Percentiles rank a stretch among this genome's conserved stretches.
These are phyloP conservation scores for Channallabes apus DNA, from an alignment of 2,797 vertebrate species.

Conservation along the genomic window DNA sequence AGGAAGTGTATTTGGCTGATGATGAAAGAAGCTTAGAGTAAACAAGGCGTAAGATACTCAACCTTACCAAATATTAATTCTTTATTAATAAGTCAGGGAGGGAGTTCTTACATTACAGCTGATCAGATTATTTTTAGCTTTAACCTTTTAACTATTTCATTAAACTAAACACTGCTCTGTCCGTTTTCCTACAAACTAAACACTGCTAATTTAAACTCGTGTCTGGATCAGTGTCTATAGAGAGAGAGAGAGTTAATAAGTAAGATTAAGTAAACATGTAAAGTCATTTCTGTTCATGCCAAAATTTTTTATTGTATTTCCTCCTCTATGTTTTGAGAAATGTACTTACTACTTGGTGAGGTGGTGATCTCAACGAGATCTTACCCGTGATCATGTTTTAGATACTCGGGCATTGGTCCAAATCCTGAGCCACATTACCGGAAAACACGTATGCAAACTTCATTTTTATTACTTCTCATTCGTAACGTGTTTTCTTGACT, in stretches of 20 bases:
- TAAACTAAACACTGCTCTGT: background rate
- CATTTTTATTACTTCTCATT: constrained; percentile 6
- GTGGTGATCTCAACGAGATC: no score
- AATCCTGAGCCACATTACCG: background rate
- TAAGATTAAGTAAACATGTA: background rate
- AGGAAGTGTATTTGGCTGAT: no score
- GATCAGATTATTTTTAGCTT: no score
- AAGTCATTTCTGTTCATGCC: background rate
- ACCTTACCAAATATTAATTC: no score
- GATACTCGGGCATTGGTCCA: background rate
- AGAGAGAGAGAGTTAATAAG: background rate
- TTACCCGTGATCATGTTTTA: background rate
- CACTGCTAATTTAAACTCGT: background rate
- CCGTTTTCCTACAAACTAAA: background rate
- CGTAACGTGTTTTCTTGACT: background rate
- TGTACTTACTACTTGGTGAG: background rate
- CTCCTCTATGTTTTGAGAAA: background rate
- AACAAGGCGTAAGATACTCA: no score
- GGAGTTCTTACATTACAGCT: no score
- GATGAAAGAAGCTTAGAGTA: no score
- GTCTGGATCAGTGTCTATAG: background rate
- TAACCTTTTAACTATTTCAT: no score
- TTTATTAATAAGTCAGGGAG: no score
- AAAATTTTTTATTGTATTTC: background rate
- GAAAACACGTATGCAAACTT: background rate